phyloP scores from a whole-genome alignment of 2,797 vertebrate genomes.

The Xenentodon cancila region DNA sequence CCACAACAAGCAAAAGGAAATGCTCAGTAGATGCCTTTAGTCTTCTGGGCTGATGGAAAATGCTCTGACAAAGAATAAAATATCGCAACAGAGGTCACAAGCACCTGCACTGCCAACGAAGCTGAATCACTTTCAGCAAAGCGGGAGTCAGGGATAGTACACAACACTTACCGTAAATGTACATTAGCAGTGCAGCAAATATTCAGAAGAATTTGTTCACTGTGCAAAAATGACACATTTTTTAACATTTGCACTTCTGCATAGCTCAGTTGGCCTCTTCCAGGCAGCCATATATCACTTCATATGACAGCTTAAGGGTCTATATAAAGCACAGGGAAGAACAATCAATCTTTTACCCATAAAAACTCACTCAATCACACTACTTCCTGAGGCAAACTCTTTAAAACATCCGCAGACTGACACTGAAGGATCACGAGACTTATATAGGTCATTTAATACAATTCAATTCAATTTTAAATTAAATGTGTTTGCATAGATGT shows the following conservation, averaged over 20 bases:
- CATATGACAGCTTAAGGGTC: not conserved
- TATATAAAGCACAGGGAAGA: not conserved
- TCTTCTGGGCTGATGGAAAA: not conserved
- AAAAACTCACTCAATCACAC: not conserved
- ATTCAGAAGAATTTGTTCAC: not conserved
- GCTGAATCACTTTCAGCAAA: not conserved
- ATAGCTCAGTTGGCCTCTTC: not conserved
- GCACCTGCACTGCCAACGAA: not conserved
- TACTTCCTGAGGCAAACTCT: constrained; percentile 10
- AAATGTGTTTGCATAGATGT: constrained; percentile 24
- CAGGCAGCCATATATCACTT: not conserved
- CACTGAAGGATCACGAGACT: constrained; percentile 57
- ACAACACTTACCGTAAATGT: not conserved
- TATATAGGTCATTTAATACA: constrained; percentile 69
- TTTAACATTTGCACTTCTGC: not conserved
- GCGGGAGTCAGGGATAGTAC: not conserved
- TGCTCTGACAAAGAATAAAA: not conserved
- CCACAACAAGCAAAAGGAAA: too few relatives aligned
- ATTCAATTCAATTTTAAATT: too few relatives aligned
- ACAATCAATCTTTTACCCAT: not conserved
- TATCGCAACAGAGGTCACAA: not conserved
- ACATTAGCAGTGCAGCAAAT: not conserved
- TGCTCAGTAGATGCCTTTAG: too few relatives aligned
- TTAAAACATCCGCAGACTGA: constrained; percentile 38
- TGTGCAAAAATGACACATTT: not conserved